Conservation (phyloP, 2,797 vertebrate genomes). For the Jordanella pulchra region DNA sequence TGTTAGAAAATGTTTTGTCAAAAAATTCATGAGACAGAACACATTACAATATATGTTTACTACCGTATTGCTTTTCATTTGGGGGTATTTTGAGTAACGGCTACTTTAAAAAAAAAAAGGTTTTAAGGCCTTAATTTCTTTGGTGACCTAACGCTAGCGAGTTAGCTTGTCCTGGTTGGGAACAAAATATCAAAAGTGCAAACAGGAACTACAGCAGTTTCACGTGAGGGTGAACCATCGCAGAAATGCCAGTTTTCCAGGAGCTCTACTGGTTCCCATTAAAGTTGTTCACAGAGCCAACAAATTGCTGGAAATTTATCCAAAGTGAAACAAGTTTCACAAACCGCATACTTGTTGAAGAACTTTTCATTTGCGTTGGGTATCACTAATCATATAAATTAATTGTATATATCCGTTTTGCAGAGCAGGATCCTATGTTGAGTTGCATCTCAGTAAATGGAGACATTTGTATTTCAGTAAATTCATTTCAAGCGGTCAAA, state of each 20-base stretch:
- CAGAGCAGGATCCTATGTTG: not conserved
- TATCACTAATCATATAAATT: too few species aligned
- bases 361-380: not conserved
- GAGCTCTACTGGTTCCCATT: too few species aligned
- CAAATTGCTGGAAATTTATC: not conserved
- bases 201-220: conserved; percentile 52
- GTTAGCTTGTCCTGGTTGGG: conserved; percentile 17
- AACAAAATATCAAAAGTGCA: not conserved
- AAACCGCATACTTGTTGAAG: not conserved
- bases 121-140: not conserved
- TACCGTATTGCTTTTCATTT: accelerated
- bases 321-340: not conserved
- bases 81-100: accelerated
- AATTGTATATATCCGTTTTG: not conserved
- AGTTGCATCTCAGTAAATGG: not conserved
- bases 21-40: not conserved
- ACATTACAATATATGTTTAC: not conserved
- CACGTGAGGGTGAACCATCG: conserved; percentile 68
- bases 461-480: not conserved
- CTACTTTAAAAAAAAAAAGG: not conserved
- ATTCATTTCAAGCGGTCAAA: not conserved
- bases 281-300: not conserved
- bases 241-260: conserved; percentile 30
- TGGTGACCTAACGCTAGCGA: conserved; percentile 18
- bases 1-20: not conserved